Evolutionary conservation across 1,140 invertebrate species (phyloP).

Genomic region (Leucophenga varia): DNA sequence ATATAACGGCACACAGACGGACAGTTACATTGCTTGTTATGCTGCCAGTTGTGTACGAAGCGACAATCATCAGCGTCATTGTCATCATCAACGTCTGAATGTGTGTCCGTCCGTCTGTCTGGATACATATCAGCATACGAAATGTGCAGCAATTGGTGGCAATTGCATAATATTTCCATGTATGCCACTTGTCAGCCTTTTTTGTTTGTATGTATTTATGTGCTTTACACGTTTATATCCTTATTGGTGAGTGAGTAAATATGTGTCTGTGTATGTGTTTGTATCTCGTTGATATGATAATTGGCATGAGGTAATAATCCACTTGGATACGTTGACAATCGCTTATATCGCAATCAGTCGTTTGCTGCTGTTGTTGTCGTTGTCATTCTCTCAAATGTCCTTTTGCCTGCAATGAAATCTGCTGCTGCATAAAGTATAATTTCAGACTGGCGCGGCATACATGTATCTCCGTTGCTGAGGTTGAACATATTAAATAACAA

Average conservation of each 20-base stretch:
- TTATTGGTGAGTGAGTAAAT: no score
- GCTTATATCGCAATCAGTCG: slow-evolving; percentile 53
- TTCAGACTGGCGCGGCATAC: slow-evolving; percentile 20
- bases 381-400: slow-evolving; percentile 27
- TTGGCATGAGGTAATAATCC: slow-evolving; percentile 54
- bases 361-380: slow-evolving; percentile 33
- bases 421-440: slow-evolving; percentile 43
- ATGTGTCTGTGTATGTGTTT: slow-evolving; percentile 6
- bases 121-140: no score
- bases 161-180: slow-evolving; percentile 23
- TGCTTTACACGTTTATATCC: no score
- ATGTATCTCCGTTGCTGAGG: slow-evolving; percentile 2
- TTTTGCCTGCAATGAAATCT: no score
- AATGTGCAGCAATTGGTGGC: no score
- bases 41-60: no score
- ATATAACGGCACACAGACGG: no score
- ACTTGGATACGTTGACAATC: slow-evolving; percentile 54
- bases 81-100: slow-evolving; percentile 30
- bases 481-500: slow-evolving; percentile 49
- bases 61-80: no score
- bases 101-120: no score
- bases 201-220: slow-evolving; percentile 16
- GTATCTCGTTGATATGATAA: slow-evolving; percentile 53
- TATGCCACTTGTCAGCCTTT: slow-evolving; percentile 32
- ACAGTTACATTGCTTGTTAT: no score